A percentile compares a stretch with the other conserved stretches of the same genome.
phyloP scores from a whole-genome alignment of 2,797 vertebrate species.

The Catamblyrhynchus diadema region DNA sequence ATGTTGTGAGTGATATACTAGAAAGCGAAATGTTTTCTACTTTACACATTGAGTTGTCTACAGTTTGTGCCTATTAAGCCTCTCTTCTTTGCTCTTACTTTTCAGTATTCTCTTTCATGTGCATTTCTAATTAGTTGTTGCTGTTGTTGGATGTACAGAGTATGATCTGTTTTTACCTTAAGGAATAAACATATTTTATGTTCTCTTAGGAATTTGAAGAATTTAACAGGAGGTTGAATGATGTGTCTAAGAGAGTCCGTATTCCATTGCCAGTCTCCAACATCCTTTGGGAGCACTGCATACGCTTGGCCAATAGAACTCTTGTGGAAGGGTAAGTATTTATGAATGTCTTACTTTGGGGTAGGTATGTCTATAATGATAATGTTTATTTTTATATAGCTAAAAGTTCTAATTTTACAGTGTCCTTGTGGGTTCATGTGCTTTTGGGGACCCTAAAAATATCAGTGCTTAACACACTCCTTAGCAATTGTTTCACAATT shows the following conservation, averaged over 20 bases:
- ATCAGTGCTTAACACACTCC: background rate
- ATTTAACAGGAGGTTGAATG: slow-evolving; percentile 87
- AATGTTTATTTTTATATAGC: background rate
- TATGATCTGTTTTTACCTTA: background rate
- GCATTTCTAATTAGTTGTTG: background rate
- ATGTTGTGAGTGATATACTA: background rate
- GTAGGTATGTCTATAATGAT: background rate
- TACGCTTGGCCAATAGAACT: slow-evolving; percentile 95
- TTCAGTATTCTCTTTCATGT: background rate
- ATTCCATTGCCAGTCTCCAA: slow-evolving; percentile 96
- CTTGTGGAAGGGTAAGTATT: slow-evolving; percentile 93
- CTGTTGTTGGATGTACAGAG: background rate
- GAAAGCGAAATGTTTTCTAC: background rate
- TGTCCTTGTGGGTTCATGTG: background rate
- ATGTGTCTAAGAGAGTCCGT: slow-evolving; percentile 91
- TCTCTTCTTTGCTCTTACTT: background rate
- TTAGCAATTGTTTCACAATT: background rate
- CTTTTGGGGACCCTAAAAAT: background rate
- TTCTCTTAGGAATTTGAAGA: slow-evolving; percentile 91
- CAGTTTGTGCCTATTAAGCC: background rate
- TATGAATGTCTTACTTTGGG: background rate
- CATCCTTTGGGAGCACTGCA: slow-evolving; percentile 98
- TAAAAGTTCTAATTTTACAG: background rate
- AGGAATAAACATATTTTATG: background rate
- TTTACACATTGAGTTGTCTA: background rate